Evolutionary conservation across 1,140 invertebrate species (phyloP).

Genomic region (Cotesia glomerata): DNA sequence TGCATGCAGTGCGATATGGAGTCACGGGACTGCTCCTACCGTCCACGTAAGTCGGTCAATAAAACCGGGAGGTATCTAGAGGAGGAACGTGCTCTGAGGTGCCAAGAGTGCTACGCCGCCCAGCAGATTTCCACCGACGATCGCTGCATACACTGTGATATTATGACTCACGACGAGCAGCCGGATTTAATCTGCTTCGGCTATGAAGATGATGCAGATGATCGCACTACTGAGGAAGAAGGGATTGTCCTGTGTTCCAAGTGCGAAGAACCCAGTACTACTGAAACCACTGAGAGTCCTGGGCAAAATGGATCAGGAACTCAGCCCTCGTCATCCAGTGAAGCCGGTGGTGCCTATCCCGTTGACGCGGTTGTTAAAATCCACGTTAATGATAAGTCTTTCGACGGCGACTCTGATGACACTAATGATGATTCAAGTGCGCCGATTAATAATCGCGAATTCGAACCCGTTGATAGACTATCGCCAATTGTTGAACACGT

Average conservation of each 20-base stretch:
- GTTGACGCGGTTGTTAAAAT: conserved; percentile 52
- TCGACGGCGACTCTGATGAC: conserved; percentile 53
- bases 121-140: conserved; percentile 33
- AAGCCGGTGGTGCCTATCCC: conserved; percentile 36
- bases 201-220: conserved; percentile 37
- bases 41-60: conserved; percentile 50
- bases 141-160: conserved; percentile 47
- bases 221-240: conserved; percentile 44
- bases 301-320: conserved; percentile 21
- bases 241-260: conserved; percentile 37
- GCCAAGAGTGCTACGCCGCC: conserved; percentile 41
- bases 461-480: conserved; percentile 43
- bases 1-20: conserved; percentile 58
- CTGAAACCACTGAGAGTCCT: conserved; percentile 24
- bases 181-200: conserved; percentile 32
- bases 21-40: conserved; percentile 52
- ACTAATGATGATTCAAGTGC: conserved; percentile 41
- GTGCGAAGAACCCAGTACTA: conserved; percentile 35
- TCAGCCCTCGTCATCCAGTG: conserved; percentile 36
- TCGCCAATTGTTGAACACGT: conserved; percentile 57
- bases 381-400: conserved; percentile 49
- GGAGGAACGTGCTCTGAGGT: conserved; percentile 40
- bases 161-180: conserved; percentile 43
- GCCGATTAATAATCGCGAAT: conserved; percentile 9
- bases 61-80: conserved; percentile 34